Evolutionary conservation across 2,888 invertebrate genomes (phyloP).

Genomic region (Epinotia ramella): DNA sequence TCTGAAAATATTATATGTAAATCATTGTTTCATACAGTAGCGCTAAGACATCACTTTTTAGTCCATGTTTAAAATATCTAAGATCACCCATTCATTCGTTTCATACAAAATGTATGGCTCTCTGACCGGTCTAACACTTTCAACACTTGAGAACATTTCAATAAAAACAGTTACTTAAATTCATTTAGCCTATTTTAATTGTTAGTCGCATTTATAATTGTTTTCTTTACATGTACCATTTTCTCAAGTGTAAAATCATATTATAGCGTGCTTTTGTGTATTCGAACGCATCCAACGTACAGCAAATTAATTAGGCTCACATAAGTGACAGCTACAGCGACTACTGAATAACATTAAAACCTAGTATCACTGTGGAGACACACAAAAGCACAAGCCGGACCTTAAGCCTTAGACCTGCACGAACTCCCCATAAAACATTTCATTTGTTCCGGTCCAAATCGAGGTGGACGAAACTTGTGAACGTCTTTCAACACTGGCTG

Average conservation of each 20-base stretch:
- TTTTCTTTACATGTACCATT: neutral
- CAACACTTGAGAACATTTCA: slow-evolving; percentile 16
- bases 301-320: slow-evolving; percentile 41
- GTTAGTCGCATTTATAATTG: slow-evolving; percentile 18
- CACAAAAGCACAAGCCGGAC: slow-evolving; percentile 67
- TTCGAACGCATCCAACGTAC: slow-evolving; percentile 34
- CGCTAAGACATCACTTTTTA: slow-evolving; percentile 39
- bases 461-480: slow-evolving; percentile 25
- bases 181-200: slow-evolving; percentile 17
- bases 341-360: slow-evolving; percentile 52
- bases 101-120: slow-evolving; percentile 33
- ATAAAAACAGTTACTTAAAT: neutral
- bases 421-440: slow-evolving; percentile 1
- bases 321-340: slow-evolving; percentile 35
- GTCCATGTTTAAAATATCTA: slow-evolving; percentile 23
- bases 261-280: slow-evolving; percentile 56
- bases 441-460: slow-evolving; percentile 26
- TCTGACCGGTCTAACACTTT: slow-evolving; percentile 8
- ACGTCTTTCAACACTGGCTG: slow-evolving; percentile 15
- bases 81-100: slow-evolving; percentile 27
- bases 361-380: slow-evolving; percentile 72
- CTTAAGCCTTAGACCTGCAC: slow-evolving; percentile 15
- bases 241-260: slow-evolving; percentile 1
- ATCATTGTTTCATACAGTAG: slow-evolving; percentile 17
- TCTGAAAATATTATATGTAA: neutral